Evolutionary conservation across 1,140 invertebrate species (phyloP).

Genomic region (Drosophila persimilis): DNA sequence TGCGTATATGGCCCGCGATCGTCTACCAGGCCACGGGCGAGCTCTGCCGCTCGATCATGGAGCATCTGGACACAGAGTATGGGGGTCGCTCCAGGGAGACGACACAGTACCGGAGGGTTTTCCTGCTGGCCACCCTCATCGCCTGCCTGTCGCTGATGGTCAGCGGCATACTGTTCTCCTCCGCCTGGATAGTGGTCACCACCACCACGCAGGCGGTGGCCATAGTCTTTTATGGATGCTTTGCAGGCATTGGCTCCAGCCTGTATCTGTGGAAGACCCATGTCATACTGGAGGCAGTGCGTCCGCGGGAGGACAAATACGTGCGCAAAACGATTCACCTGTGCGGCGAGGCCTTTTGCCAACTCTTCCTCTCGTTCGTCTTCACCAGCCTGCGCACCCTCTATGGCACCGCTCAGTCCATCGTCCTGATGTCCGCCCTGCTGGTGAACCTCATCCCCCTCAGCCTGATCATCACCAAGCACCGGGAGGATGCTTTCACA

Average conservation of each 20-base stretch:
- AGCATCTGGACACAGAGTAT: constrained; percentile 76
- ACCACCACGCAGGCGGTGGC: constrained; percentile 78
- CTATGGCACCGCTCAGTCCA: constrained; percentile 76
- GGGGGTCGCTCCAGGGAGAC: constrained; percentile 74
- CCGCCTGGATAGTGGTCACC: constrained; percentile 74
- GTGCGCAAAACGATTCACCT: constrained; percentile 78
- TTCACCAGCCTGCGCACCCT: constrained; percentile 80
- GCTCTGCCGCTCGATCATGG: constrained; percentile 76
- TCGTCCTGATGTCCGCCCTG: constrained; percentile 76
- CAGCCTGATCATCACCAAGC: constrained; percentile 78
- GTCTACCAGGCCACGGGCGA: constrained; percentile 80
- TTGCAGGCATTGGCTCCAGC: constrained; percentile 81
- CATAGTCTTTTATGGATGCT: constrained; percentile 77
- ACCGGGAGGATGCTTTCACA: constrained; percentile 75
- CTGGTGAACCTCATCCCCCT: constrained; percentile 79
- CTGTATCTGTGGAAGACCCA: constrained; percentile 77
- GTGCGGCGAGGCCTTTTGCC: constrained; percentile 80
- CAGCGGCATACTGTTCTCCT: constrained; percentile 76
- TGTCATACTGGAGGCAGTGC: constrained; percentile 79
- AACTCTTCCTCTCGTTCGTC: constrained; percentile 78
- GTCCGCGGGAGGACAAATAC: constrained; percentile 79
- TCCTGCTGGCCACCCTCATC: constrained; percentile 73
- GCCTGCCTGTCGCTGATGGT: constrained; percentile 75
- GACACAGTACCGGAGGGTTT: constrained; percentile 64
- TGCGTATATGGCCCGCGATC: constrained; percentile 80